Evolutionary conservation across 2,113 vertebrate genomes (phyloP), one percentile per base, ranked within the genome.

Genomic region (Athene noctua): DNA sequence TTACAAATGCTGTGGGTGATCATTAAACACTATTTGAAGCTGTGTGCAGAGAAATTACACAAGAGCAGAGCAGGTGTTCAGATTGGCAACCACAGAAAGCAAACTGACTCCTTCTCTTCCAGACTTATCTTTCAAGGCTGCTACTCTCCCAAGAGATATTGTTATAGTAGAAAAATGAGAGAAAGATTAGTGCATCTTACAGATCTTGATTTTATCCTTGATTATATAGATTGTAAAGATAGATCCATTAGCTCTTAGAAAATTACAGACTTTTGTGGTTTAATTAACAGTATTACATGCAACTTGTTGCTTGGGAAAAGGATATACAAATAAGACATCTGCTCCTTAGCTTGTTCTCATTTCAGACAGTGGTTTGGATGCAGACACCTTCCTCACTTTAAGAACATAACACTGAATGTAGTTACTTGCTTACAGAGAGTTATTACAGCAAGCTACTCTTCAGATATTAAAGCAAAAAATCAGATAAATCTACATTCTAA

Each of bases 11-110:
- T 68, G 23, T 4, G 2, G 70, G 30, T 92, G 70, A 91, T 94
- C 92, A 77, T 97, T 94, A 96, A 95, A 85, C 42, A 77, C 20
- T 27, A 23, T 85, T 91, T 82, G 70, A 96, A 91, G 81, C 70
- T 77, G 25, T 49, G 12, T 58, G 66, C 13, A 42, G 70, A 80
- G 51, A 93, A 90, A 96, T 92, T 78, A 80, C 59, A 71, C 26
- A 34, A 44, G 46, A 89, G 34, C 52, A 90, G 70, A 87, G 73
- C 95, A 91, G 87, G 90, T 95, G 94, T 72, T 91, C 78, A 94
- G 34, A 63, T 36, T 71, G 34, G 20, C 42, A 86, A 44, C 65
- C 22, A 67, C 18, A 70, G 71, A 94, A 77, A 92, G 32, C 21
- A 86, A 95, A 78, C 38, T 40, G 29, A 42, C 10, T 73, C 17